Evolutionary conservation across 2,797 vertebrate species (phyloP).

Genomic region (Merluccius polli): DNA sequence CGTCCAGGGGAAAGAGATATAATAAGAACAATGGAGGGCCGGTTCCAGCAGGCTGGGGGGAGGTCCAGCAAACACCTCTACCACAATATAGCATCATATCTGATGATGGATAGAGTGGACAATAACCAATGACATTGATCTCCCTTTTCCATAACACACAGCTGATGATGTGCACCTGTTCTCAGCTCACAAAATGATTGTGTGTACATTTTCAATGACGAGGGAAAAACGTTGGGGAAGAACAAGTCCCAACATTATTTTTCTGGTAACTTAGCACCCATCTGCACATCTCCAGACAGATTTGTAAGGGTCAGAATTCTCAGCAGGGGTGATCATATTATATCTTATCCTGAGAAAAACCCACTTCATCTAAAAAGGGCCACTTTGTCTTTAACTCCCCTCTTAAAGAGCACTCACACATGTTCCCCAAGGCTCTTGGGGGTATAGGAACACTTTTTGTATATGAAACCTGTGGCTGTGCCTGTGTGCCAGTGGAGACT

Average conservation of each 20-base stretch:
- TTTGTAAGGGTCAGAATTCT: background rate
- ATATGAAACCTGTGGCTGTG: background rate
- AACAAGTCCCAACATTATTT: background rate
- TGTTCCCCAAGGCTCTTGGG: background rate
- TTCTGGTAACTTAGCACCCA: background rate
- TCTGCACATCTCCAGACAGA: background rate
- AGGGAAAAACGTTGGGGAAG: background rate
- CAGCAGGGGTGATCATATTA: background rate
- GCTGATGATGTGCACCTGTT: background rate
- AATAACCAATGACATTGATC: background rate
- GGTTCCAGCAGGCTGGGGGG: background rate
- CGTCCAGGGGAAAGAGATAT: conserved; percentile 15
- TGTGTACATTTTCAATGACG: background rate
- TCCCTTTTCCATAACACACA: background rate
- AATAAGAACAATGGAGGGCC: background rate
- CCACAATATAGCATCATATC: background rate
- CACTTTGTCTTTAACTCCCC: background rate
- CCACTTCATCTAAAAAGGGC: background rate
- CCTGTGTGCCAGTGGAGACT: background rate
- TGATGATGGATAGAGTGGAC: background rate
- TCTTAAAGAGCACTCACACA: background rate
- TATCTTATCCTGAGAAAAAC: background rate
- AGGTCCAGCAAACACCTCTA: background rate
- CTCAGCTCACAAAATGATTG: background rate
- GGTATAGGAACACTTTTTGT: background rate